Percentiles rank a stretch among this genome's conserved stretches.
phyloP scores from a whole-genome alignment of 2,888 invertebrate species.

The Furcula furcula region DNA sequence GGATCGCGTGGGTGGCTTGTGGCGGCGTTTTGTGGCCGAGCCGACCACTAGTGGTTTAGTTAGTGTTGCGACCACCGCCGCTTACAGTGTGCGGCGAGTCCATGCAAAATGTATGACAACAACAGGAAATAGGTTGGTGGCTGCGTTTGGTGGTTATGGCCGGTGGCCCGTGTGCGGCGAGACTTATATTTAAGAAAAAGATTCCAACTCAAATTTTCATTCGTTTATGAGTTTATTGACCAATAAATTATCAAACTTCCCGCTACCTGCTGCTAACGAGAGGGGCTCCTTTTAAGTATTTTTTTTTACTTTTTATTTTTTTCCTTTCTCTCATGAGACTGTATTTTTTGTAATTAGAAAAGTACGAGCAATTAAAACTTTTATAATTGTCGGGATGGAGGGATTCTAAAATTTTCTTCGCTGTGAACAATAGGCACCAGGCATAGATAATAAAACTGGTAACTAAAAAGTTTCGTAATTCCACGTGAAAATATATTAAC shows the following conservation, averaged over 20 bases:
- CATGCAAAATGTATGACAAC: too few relatives aligned
- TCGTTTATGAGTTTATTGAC: constrained; percentile 37
- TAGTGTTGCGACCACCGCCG: too few relatives aligned
- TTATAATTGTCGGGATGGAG: constrained; percentile 76
- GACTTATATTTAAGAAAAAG: background rate
- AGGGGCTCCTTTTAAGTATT: constrained; percentile 30
- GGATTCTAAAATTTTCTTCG: constrained; percentile 69
- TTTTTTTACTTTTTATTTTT: constrained; percentile 40
- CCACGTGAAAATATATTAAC: constrained; percentile 39
- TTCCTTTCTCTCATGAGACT: constrained; percentile 62
- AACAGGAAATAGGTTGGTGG: too few relatives aligned
- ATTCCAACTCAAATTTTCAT: constrained; percentile 9
- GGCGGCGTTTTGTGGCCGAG: too few relatives aligned
- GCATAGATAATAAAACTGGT: constrained; percentile 72
- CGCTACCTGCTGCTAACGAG: constrained; percentile 34
- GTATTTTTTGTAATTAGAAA: constrained; percentile 78
- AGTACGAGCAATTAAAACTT: constrained; percentile 80
- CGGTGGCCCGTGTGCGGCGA: constrained; percentile 2
- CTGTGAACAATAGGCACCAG: constrained; percentile 71
- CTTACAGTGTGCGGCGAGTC: too few relatives aligned
- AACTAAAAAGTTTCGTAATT: constrained; percentile 75
- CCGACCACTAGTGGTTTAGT: too few relatives aligned
- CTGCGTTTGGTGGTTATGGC: too few relatives aligned
- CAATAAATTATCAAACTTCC: constrained; percentile 40
- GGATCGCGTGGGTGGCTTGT: too few relatives aligned